Percentiles rank a stretch among this genome's conserved stretches.
These are phyloP conservation scores for Pithecia hirsuta DNA, from an alignment of 2,797 vertebrate genomes.

Conservation along the genomic window DNA sequence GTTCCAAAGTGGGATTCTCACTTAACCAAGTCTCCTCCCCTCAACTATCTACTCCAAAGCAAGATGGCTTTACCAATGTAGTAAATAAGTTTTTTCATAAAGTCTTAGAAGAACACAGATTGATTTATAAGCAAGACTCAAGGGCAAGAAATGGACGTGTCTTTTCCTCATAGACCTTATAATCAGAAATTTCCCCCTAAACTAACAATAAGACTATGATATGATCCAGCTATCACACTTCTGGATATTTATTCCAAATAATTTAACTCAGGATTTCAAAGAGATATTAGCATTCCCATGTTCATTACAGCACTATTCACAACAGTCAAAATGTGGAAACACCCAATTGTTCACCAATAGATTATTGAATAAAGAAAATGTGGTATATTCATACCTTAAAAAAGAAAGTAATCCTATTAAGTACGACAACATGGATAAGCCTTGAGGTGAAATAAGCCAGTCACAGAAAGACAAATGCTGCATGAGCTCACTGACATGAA, in stretches of 20 bases:
- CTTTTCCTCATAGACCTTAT: background rate
- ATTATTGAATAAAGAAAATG: background rate
- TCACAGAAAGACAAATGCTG: background rate
- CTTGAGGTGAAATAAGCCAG: background rate
- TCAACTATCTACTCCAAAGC: background rate
- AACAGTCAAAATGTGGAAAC: background rate
- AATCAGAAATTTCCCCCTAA: background rate
- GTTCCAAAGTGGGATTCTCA: background rate
- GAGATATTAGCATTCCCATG: background rate
- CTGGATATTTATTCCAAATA: background rate
- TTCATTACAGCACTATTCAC: background rate
- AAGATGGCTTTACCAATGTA: background rate
- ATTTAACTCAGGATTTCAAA: background rate
- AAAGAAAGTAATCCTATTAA: background rate
- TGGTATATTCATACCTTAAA: background rate
- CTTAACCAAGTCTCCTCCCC: background rate
- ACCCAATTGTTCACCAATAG: background rate
- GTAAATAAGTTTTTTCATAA: background rate
- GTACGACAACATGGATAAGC: background rate
- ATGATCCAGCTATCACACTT: background rate
- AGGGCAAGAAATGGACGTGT: background rate
- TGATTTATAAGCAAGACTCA: background rate
- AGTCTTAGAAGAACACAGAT: background rate
- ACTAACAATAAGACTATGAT: background rate
- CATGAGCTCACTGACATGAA: background rate